These are phyloP conservation scores for Urosaurus nigricauda DNA, from an alignment of 2,797 vertebrate species.

Conservation along the genomic window DNA sequence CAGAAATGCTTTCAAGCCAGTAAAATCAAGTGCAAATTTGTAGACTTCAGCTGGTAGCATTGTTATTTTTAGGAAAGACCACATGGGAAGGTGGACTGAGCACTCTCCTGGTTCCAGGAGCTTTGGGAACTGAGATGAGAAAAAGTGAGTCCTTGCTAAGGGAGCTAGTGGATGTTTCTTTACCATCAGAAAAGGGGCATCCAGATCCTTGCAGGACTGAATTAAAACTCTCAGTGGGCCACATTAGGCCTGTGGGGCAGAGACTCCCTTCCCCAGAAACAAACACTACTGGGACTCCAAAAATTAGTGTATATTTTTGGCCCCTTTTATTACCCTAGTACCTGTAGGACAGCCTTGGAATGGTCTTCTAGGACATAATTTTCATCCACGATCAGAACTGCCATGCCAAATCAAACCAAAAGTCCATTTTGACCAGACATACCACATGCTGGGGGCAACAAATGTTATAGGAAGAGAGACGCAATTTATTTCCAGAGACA, in stretches of 20 bases:
- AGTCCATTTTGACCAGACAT: background rate
- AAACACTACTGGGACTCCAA: background rate
- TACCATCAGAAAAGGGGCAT: background rate
- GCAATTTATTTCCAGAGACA: background rate
- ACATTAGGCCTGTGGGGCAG: background rate
- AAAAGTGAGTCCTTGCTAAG: background rate
- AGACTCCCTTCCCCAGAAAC: background rate
- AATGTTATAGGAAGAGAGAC: too few relatives aligned
- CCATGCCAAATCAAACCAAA: background rate
- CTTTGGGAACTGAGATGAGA: background rate
- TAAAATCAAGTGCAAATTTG: background rate
- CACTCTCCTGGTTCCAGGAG: background rate
- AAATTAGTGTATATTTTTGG: background rate
- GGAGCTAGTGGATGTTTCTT: background rate
- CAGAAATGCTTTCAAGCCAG: background rate
- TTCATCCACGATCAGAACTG: background rate
- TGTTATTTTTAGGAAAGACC: background rate
- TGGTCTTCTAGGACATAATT: background rate
- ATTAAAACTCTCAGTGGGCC: background rate
- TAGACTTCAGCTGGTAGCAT: background rate
- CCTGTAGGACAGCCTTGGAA: background rate
- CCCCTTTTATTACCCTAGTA: background rate
- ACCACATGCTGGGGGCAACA: too few relatives aligned
- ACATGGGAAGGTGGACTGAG: background rate
- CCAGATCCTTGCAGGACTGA: background rate